Conservation (phyloP, 2,888 invertebrate genomes). For the Euproctis similis region DNA sequence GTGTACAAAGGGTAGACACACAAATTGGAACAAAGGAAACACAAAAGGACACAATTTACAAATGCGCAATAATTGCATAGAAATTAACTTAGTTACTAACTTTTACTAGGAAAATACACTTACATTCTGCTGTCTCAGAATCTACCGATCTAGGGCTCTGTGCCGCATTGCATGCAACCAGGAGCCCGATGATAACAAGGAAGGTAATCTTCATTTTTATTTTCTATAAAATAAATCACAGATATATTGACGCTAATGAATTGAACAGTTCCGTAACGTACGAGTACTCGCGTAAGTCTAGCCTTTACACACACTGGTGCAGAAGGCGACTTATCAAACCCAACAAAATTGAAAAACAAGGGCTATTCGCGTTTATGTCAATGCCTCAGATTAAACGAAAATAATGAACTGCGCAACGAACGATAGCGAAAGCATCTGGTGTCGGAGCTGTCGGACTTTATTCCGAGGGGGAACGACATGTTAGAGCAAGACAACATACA, state of each 20-base stretch:
- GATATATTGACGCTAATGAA: conserved; percentile 59
- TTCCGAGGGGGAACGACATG: conserved; percentile 43
- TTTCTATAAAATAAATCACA: conserved; percentile 57
- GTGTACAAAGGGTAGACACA: too few species aligned
- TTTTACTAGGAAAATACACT: too few species aligned
- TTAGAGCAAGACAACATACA: conserved; percentile 46
- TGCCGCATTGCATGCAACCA: conserved; percentile 67
- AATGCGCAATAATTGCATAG: too few species aligned
- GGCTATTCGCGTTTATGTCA: conserved; percentile 38
- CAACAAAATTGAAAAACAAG: conserved; percentile 46
- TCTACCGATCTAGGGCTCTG: too few species aligned
- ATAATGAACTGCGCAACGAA: conserved; percentile 65
- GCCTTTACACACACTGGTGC: conserved; percentile 95
- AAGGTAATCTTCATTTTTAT: conserved; percentile 74
- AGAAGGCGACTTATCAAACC: conserved; percentile 82
- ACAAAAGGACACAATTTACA: too few species aligned
- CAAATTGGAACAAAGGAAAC: too few species aligned
- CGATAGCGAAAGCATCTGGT: conserved; percentile 58
- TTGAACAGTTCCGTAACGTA: conserved; percentile 26
- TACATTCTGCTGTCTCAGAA: conserved; percentile 78
- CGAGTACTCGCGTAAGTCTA: conserved; percentile 54
- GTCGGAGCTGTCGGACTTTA: conserved; percentile 56
- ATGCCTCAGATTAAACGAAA: conserved; percentile 52
- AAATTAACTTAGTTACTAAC: too few species aligned
- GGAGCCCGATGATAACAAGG: conserved; percentile 60